phyloP scores from a whole-genome alignment of 2,888 invertebrate species.

The Oxytorus armatus region DNA sequence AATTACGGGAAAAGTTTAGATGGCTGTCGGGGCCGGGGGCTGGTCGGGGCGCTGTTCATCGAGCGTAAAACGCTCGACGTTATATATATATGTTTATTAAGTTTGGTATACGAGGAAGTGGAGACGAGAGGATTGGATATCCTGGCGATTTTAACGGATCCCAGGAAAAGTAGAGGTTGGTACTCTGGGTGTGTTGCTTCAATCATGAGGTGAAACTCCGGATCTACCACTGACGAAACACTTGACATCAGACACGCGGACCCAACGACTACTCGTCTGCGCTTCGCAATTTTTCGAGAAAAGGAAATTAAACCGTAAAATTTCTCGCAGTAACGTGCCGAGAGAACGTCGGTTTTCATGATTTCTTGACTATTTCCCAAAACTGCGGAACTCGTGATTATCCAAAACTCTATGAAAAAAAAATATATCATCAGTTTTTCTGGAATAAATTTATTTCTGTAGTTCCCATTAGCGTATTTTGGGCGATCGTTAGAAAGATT shows the following conservation, averaged over 20 bases:
- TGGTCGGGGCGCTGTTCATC: slow-evolving; percentile 67
- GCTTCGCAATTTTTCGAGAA: too few species aligned
- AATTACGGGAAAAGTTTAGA: slow-evolving; percentile 83
- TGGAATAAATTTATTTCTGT: too few species aligned
- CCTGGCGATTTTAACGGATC: slow-evolving; percentile 25
- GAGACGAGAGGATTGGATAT: slow-evolving; percentile 4
- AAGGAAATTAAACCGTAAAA: too few species aligned
- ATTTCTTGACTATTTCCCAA: too few species aligned
- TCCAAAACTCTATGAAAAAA: too few species aligned
- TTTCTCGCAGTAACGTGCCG: too few species aligned
- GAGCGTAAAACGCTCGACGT: slow-evolving; percentile 70
- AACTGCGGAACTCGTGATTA: too few species aligned
- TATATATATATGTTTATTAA: slow-evolving; percentile 30
- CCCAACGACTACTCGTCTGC: not conserved
- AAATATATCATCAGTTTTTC: too few species aligned
- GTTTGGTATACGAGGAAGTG: not conserved
- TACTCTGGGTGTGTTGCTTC: slow-evolving; percentile 12
- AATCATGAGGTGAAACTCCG: slow-evolving; percentile 13
- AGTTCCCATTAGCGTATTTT: too few species aligned
- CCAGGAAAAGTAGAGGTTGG: slow-evolving; percentile 10
- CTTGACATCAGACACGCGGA: slow-evolving; percentile 2
- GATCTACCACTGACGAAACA: not conserved
- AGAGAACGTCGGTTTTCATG: too few species aligned
- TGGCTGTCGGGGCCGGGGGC: slow-evolving; percentile 78
- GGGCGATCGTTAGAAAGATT: too few species aligned